These are phyloP conservation scores for Margarornis squamiger DNA, from an alignment of 2,797 vertebrate species.

Conservation along the genomic window DNA sequence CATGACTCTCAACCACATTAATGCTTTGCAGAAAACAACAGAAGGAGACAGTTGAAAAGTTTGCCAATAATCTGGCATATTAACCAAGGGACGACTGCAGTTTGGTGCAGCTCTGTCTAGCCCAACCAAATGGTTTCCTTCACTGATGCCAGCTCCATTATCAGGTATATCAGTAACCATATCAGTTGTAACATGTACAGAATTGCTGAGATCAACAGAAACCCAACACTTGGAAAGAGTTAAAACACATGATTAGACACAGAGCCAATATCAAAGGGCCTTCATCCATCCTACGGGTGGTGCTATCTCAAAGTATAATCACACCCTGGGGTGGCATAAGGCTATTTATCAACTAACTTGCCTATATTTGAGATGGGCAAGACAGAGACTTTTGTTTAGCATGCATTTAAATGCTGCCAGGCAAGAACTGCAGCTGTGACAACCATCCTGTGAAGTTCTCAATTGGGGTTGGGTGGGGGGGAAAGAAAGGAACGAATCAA, in stretches of 20 bases:
- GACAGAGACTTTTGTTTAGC: slow-evolving; percentile 53
- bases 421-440: slow-evolving; percentile 40
- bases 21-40: slow-evolving; percentile 34
- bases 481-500: background rate
- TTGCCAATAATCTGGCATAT: slow-evolving; percentile 8
- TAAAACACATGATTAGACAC: slow-evolving; percentile 64
- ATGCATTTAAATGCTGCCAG: slow-evolving; percentile 48
- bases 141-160: slow-evolving; percentile 37
- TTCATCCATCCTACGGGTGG: slow-evolving; percentile 50
- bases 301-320: slow-evolving; percentile 72
- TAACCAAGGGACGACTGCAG: slow-evolving; percentile 19
- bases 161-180: slow-evolving; percentile 46
- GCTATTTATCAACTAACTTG: slow-evolving; percentile 63
- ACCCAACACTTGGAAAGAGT: slow-evolving; percentile 67
- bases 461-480: background rate
- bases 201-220: slow-evolving; percentile 69
- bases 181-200: slow-evolving; percentile 67
- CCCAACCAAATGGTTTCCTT: slow-evolving; percentile 45
- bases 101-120: slow-evolving; percentile 28
- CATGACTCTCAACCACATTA: background rate
- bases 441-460: background rate
- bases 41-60: slow-evolving; percentile 2
- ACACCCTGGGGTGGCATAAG: slow-evolving; percentile 44
- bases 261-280: slow-evolving; percentile 61
- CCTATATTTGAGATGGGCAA: slow-evolving; percentile 56